Base-by-base conservation (phyloP, 2,113 vertebrate species). In the Mormyrus iriodes region DNA sequence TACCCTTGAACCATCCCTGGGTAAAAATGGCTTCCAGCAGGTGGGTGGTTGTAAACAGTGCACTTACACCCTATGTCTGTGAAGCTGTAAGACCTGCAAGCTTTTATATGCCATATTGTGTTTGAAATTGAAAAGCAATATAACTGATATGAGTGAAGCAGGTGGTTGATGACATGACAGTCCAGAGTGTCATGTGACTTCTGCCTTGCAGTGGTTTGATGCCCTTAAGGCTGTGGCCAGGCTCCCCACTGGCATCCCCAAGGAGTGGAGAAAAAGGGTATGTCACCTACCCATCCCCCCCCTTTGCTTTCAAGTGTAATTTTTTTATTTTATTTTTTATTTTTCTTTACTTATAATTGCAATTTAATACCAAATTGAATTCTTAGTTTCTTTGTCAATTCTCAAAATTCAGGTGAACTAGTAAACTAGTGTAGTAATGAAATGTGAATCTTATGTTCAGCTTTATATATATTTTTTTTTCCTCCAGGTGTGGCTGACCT, bases 11-110 rank as follows among this genome's bases (percentile, higher is more conserved):
- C 98, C 98, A 1, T 98, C 97, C 55, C 92, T 99, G 92, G 97
- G 97, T 90, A 98, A 99, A 92, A 98, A 98, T 93, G 98, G 98
- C 88, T 99, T 99, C 96, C 98, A 99, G 93, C 98, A 99, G 97
- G 98, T 99, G 95, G 96, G 90, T 69, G 53, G 15, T 21, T 53
- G 35, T 31, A 31, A 48, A 6, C 10, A 35, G 52, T 53, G 51
- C 10, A 39, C n/a, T 4, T 35, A 15, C n/a, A 48, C 85, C 27
- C 10, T 12, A 27, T 84, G 21, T 49, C 7, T n/a, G 82, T 44
- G 8, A 48, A 8, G 42, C 19, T 44, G 5, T 17, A 35, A 19
- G 73, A 15, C 35, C 12, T 39, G 15, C 69, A 39, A 13, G 69
- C 35, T 42, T 79, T 19, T 39, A 42, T 1, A 6, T 79, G 31